A percentile compares a stretch with the other conserved stretches of the same genome.
Conservation (phyloP, 2,113 vertebrate genomes). For the Catharus minimus region DNA sequence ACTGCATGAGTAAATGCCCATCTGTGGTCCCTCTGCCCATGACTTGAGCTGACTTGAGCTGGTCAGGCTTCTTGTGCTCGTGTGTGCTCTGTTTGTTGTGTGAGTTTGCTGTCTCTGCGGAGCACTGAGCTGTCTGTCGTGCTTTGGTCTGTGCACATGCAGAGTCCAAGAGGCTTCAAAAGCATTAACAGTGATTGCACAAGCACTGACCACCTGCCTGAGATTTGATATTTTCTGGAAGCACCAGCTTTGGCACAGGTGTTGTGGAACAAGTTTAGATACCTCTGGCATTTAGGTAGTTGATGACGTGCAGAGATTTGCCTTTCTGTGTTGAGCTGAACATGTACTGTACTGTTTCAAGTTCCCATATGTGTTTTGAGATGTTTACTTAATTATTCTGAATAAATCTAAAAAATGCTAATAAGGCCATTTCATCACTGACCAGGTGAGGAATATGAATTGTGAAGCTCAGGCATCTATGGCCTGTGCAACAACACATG, state of each 20-base stretch:
- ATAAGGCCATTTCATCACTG: not conserved
- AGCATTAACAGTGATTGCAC: not conserved
- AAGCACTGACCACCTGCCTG: not conserved
- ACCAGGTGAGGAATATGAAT: not conserved
- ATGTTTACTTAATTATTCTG: not conserved
- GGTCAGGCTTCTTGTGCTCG: not conserved
- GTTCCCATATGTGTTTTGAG: not conserved
- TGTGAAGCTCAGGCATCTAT: not conserved
- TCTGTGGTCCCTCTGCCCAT: not conserved
- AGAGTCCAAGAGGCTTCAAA: not conserved
- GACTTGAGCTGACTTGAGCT: not conserved
- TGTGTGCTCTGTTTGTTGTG: not conserved
- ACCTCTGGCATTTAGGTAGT: not conserved
- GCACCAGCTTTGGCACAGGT: not conserved
- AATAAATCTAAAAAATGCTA: not conserved
- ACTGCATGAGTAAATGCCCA: not conserved
- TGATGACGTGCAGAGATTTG: not conserved
- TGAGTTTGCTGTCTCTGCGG: not conserved
- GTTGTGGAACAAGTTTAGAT: not conserved
- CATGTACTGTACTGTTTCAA: not conserved
- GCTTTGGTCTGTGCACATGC: not conserved
- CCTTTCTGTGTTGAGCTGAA: not conserved
- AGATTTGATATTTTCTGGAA: not conserved
- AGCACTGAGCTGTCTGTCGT: not conserved
- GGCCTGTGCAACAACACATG: not conserved